Percentiles rank a stretch among this genome's conserved stretches.
Conservation (phyloP, 2,888 invertebrate genomes). For the Julus scandinavius region DNA sequence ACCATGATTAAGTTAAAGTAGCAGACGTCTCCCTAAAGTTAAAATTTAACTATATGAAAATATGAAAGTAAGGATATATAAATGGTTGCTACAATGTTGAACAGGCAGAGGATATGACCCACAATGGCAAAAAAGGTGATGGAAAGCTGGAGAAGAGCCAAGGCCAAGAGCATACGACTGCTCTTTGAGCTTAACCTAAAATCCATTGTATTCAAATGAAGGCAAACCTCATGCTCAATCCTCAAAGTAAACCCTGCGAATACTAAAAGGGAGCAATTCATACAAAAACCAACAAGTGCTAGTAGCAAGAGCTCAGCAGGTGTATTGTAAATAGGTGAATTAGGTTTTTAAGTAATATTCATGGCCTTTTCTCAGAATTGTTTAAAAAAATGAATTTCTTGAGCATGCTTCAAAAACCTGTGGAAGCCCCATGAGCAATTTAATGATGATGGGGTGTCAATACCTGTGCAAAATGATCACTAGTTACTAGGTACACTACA, state of each 20-base stretch:
- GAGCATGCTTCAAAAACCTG: not conserved
- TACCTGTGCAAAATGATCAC: not conserved
- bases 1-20: not conserved
- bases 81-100: constrained; percentile 2
- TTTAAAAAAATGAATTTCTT: not conserved
- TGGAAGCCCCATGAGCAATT: not conserved
- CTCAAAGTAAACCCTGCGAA: not conserved
- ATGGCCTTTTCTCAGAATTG: not conserved
- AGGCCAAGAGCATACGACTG: constrained; percentile 24
- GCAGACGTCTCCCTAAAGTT: not conserved
- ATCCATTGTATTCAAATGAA: constrained; percentile 31
- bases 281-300: not conserved
- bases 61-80: not conserved
- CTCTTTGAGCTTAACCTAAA: constrained; percentile 23
- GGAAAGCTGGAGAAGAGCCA: constrained; percentile 28
- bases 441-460: not conserved
- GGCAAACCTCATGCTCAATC: not conserved
- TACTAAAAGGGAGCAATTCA: not conserved
- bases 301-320: not conserved
- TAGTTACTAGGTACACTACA: not conserved
- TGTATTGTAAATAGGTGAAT: not conserved
- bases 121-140: constrained; percentile 4
- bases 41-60: not conserved
- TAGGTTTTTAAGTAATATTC: not conserved
- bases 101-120: constrained; percentile 3